Evolutionary conservation across 2,888 invertebrate genomes (phyloP).

Genomic region (Globia sparganii): DNA sequence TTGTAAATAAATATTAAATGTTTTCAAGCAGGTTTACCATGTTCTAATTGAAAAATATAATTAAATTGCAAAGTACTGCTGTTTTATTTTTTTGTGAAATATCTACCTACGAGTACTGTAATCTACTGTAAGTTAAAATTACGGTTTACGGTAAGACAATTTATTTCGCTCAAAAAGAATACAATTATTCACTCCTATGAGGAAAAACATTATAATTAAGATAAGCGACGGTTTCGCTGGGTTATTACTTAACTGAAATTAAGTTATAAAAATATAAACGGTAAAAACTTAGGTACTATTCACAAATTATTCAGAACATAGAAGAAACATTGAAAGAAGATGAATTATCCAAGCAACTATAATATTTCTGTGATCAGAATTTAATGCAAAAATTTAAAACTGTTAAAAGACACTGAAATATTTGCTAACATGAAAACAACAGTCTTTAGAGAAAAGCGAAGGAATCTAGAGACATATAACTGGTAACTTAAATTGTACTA

Average conservation of each 20-base stretch:
- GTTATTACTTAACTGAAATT: no score
- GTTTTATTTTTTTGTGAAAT: not conserved
- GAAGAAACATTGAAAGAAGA: no score
- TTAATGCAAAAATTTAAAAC: not conserved
- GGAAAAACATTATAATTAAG: no score
- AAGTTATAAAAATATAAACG: no score
- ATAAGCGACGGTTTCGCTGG: no score
- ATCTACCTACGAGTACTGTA: not conserved
- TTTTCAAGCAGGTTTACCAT: not conserved
- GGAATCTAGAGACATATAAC: not conserved
- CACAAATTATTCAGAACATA: no score
- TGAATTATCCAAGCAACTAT: not conserved
- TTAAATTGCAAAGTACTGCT: not conserved
- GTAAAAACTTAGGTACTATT: not conserved
- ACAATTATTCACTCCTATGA: no score
- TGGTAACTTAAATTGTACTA: not conserved
- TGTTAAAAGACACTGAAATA: not conserved
- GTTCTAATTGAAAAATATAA: not conserved
- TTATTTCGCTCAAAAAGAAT: not conserved
- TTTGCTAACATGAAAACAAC: constrained; percentile 6
- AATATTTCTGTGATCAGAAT: not conserved
- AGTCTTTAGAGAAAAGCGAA: constrained; percentile 16
- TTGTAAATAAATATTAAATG: not conserved
- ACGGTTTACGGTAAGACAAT: no score
- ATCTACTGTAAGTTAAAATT: not conserved